Evolutionary conservation across 2,113 vertebrate species (phyloP).

Genomic region (Phalacrocorax brasilianus): DNA sequence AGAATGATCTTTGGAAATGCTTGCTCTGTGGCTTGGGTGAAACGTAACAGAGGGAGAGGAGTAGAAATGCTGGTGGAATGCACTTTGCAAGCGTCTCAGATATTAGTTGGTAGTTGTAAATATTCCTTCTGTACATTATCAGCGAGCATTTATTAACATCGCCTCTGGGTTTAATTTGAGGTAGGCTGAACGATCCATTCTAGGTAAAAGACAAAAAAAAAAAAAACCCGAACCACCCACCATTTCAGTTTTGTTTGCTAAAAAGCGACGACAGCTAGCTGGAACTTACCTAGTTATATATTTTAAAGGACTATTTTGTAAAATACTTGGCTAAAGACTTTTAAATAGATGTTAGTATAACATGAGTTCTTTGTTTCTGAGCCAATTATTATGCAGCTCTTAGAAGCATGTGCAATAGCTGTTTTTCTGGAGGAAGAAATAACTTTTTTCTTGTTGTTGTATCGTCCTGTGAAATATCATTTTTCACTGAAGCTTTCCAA

Average conservation of each 20-base stretch:
- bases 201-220: not conserved
- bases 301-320: not conserved
- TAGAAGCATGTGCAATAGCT: not conserved
- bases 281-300: not conserved
- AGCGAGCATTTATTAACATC: not conserved
- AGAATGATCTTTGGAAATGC: not conserved
- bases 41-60: not conserved
- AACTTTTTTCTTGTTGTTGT: not conserved
- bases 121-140: not conserved
- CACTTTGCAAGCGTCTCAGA: not conserved
- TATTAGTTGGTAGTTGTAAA: not conserved
- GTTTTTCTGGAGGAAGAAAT: not conserved
- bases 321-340: not conserved
- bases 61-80: not conserved
- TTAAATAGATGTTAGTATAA: not conserved
- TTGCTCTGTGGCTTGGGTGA: fast-evolving
- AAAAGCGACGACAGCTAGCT: not conserved
- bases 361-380: not conserved
- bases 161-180: not conserved
- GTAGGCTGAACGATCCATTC: not conserved
- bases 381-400: not conserved
- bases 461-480: not conserved
- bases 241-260: not conserved
- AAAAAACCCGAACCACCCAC: not conserved
- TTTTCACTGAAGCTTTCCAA: not conserved